Conservation (phyloP, 2,888 invertebrate genomes). For the Mythimna ferrago region DNA sequence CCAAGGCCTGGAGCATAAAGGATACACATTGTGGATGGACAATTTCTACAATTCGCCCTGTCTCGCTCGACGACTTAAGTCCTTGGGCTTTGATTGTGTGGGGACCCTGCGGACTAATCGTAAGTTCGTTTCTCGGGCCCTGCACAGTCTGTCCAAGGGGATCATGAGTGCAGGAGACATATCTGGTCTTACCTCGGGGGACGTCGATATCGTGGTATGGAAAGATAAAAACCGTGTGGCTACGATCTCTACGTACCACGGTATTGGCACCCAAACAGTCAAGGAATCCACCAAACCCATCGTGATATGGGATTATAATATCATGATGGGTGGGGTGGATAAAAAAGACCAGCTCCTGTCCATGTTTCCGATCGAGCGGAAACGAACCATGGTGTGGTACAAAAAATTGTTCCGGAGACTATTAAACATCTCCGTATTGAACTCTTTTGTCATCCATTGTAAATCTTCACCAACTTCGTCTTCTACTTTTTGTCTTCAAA, state of each 20-base stretch:
- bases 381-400: no score
- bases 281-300: neutral
- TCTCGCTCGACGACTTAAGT: no score
- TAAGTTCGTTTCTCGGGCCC: neutral
- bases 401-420: neutral
- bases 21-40: neutral
- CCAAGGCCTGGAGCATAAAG: neutral
- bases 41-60: slow-evolving; percentile 1
- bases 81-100: neutral
- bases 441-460: no score
- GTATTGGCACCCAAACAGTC: neutral
- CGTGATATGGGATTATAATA: neutral
- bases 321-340: no score
- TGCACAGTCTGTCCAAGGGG: no score
- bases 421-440: no score
- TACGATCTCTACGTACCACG: slow-evolving; percentile 8
- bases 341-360: no score
- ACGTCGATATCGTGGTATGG: neutral
- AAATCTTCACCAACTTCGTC: no score
- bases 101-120: neutral
- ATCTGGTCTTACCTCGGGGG: neutral
- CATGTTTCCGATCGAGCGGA: no score
- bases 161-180: neutral
- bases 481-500: no score
- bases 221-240: neutral